Percentiles rank a stretch among this genome's conserved stretches.
Conservation (phyloP, 2,888 invertebrate species). For the Diarsia mendica region DNA sequence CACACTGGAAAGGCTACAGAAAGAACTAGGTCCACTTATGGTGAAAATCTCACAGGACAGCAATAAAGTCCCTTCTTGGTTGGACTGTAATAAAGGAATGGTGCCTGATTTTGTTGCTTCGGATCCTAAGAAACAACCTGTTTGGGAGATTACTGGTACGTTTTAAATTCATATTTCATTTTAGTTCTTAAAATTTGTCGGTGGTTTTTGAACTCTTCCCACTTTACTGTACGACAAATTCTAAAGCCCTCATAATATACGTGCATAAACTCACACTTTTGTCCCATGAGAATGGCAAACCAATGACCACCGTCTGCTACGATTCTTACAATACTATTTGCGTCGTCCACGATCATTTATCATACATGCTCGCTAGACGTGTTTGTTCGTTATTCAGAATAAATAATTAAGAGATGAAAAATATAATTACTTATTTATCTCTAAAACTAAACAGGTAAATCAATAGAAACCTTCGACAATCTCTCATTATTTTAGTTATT, state of each 20-base stretch:
- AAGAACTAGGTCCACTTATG: slow-evolving; percentile 91
- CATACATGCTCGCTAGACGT: not conserved
- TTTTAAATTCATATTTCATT: slow-evolving; percentile 7
- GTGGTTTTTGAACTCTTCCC: not conserved
- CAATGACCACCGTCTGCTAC: too few species aligned
- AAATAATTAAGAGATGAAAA: not conserved
- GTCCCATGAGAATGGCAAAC: too few species aligned
- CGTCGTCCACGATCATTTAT: too few species aligned
- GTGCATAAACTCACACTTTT: too few species aligned
- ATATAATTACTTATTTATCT: not conserved
- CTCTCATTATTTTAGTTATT: not conserved
- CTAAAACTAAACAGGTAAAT: not conserved
- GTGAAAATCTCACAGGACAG: slow-evolving; percentile 94
- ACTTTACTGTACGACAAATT: not conserved
- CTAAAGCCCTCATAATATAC: too few species aligned
- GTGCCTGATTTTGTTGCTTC: slow-evolving; percentile 97
- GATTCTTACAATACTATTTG: too few species aligned
- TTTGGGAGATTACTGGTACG: slow-evolving; percentile 97
- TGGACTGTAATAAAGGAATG: slow-evolving; percentile 95
- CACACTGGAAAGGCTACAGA: slow-evolving; percentile 94
- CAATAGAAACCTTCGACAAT: not conserved
- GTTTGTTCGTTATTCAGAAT: not conserved
- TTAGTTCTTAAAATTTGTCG: not conserved
- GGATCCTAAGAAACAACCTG: slow-evolving; percentile 96
- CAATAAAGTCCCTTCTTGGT: slow-evolving; percentile 94